Base-by-base conservation (phyloP, 2,797 vertebrate species). In the Tadarida brasiliensis region DNA sequence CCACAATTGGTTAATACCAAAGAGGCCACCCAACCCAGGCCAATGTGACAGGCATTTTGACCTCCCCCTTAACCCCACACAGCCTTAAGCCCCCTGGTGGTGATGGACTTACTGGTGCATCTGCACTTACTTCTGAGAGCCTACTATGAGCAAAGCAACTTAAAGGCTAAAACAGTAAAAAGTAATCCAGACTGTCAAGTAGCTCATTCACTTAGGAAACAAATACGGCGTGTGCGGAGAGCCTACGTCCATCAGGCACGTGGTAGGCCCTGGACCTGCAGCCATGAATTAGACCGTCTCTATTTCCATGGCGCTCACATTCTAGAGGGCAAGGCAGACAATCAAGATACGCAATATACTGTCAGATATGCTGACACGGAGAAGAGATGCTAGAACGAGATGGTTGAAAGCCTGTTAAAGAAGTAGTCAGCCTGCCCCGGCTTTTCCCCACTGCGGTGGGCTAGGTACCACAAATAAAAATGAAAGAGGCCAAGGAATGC, bases 1-100 rank as follows among this genome's bases (percentile, higher is more conserved):
- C 73, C 77, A 93, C 63, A 61, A 67, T n/a, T 19, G 3, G 74
- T 92, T 91, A 35, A 90, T 12, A 26, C 65, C 54, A 54, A 86
- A 77, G n/a, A 93, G 78, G 51, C 71, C 44, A 80, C 65, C 70
- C 30, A 77, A 56, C 57, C 56, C 35, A 73, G 68, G 33, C 80
- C 82, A 33, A n/a, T 16, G 35, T 2, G 12, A 59, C 1, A 1
- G 14, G 17, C 65, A 10, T 67, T 74, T 78, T 85, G 57, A 81
- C 26, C 77, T 16, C 65, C 15, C 35, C 24, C 54, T 81, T 39
- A 67, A 71, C 61, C 71, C 87, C 3, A 0, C 54, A 63, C 78
- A 93, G 49, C 35, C 70, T 57, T 39, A 57, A 67, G 85, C 20
- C 28, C 68, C 22, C 6, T 0, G 5, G 24, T 28, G n/a, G n/a